phyloP scores from a whole-genome alignment of 2,888 invertebrate species.

The Ochlodes sylvanus region DNA sequence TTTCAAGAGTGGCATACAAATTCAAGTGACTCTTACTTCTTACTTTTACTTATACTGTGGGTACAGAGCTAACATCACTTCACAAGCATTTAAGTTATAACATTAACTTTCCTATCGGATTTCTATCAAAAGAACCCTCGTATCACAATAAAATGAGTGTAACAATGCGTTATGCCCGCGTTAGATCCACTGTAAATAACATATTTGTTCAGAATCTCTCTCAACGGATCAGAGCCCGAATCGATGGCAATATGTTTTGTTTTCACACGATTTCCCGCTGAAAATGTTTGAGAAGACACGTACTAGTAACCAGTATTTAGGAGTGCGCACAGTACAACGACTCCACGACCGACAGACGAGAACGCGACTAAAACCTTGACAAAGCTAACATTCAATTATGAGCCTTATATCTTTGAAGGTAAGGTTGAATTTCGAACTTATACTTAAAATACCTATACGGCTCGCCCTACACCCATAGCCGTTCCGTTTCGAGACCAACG shows the following conservation, averaged over 20 bases:
- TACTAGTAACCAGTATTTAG: constrained; percentile 1
- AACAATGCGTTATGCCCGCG: constrained; percentile 8
- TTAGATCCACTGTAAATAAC: constrained; percentile 19
- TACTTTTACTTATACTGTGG: too few species aligned
- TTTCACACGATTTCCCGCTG: constrained; percentile 24
- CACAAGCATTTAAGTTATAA: not conserved
- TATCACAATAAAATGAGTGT: not conserved
- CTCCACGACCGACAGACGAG: too few species aligned
- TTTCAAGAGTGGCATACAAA: too few species aligned
- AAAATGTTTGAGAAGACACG: constrained; percentile 15
- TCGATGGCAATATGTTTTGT: constrained; percentile 30
- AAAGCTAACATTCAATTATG: too few species aligned
- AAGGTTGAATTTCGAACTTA: too few species aligned
- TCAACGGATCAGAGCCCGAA: not conserved
- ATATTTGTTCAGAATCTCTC: constrained; percentile 21
- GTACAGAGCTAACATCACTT: not conserved
- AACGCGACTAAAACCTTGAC: too few species aligned
- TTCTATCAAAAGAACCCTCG: constrained; percentile 1
- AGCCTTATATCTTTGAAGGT: too few species aligned
- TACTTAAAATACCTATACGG: too few species aligned
- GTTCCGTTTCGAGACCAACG: too few species aligned
- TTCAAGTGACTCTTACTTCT: too few species aligned
- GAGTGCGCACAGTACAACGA: too few species aligned
- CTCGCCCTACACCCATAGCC: too few species aligned
- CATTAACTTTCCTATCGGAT: constrained; percentile 11